phyloP scores from a whole-genome alignment of 1,140 invertebrate genomes.

The Aphidius ervi region DNA sequence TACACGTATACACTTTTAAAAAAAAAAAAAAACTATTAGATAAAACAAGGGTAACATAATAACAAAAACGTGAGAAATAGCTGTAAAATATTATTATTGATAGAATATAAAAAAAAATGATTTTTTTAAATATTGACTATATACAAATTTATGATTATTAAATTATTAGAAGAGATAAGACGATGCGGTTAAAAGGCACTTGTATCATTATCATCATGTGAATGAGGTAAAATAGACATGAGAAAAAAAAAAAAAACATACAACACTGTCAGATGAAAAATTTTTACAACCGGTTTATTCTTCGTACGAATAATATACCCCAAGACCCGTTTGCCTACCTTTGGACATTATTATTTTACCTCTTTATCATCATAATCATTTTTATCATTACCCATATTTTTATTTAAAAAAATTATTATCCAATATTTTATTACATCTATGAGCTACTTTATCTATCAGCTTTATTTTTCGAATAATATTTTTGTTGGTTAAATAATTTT shows the following conservation, averaged over 20 bases:
- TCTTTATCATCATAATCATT: neutral
- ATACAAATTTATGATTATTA: neutral
- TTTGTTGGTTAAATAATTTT: no score
- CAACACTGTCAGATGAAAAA: conserved; percentile 14
- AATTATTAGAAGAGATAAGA: neutral
- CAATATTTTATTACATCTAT: no score
- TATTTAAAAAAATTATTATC: neutral
- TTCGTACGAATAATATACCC: conserved; percentile 10
- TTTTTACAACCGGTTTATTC: conserved; percentile 19
- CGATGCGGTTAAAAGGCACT: neutral
- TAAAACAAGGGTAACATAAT: neutral
- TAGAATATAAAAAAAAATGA: no score
- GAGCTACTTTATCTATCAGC: no score
- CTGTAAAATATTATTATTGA: conserved; percentile 3
- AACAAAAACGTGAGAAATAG: neutral
- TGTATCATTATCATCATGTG: neutral
- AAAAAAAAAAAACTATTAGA: no score
- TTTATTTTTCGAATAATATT: no score
- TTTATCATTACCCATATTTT: neutral
- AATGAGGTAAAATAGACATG: neutral
- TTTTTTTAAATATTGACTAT: no score
- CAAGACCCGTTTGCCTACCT: conserved; percentile 16
- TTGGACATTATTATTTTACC: conserved; percentile 10
- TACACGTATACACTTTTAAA: no score
- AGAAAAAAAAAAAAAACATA: neutral